These are phyloP conservation scores for Myioborus melanocephalus DNA, from an alignment of 2,797 vertebrate genomes.

Conservation along the genomic window DNA sequence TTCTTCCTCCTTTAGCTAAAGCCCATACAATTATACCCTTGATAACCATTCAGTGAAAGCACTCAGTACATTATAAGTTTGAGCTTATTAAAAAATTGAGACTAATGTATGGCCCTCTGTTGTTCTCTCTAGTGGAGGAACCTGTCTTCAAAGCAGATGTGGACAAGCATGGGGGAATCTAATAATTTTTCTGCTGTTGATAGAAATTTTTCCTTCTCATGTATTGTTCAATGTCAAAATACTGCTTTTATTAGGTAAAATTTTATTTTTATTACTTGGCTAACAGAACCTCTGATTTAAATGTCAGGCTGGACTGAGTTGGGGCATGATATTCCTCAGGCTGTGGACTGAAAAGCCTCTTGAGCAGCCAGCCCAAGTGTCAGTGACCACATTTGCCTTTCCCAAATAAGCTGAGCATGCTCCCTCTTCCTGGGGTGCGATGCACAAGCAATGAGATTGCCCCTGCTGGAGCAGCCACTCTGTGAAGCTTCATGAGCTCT, in stretches of 20 bases:
- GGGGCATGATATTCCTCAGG: not conserved
- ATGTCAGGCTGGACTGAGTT: not conserved
- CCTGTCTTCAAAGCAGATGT: not conserved
- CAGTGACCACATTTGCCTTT: not conserved
- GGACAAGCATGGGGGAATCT: not conserved
- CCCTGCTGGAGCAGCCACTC: not conserved
- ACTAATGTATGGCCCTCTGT: not conserved
- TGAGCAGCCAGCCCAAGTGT: not conserved
- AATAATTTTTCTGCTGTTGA: not conserved
- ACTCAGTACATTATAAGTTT: not conserved
- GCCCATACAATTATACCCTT: not conserved
- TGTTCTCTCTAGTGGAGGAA: not conserved
- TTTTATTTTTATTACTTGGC: not conserved
- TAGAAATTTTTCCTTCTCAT: not conserved
- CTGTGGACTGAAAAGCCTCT: not conserved
- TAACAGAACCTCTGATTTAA: not conserved
- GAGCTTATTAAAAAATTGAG: not conserved
- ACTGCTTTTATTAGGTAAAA: not conserved
- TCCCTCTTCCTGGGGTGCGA: not conserved
- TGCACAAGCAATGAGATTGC: not conserved
- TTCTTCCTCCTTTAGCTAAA: not conserved
- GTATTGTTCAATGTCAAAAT: not conserved
- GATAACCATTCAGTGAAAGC: not conserved
- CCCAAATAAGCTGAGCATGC: not conserved
- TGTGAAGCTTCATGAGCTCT: not conserved